These are phyloP conservation scores for Protonemura montana DNA, from an alignment of 2,888 invertebrate genomes.

Conservation along the genomic window DNA sequence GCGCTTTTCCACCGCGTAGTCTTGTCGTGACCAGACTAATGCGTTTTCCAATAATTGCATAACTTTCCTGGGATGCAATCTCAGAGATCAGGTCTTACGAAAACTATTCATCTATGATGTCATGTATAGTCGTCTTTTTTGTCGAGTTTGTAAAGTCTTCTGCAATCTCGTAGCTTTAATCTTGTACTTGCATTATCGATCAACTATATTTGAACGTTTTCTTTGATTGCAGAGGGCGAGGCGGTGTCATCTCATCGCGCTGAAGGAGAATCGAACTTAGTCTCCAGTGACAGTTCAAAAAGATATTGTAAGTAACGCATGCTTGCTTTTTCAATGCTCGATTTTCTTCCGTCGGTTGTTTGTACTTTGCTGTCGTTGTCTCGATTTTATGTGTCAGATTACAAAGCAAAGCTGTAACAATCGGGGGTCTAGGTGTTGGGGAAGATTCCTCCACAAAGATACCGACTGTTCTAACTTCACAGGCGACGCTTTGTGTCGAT, in stretches of 20 bases:
- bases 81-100: neutral
- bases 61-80: neutral
- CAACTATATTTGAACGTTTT: neutral
- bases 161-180: neutral
- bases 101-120: neutral
- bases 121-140: neutral
- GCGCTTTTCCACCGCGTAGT: no score
- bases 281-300: neutral
- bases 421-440: no score
- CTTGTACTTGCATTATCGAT: neutral
- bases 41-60: constrained; percentile 7
- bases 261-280: neutral
- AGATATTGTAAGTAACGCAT: neutral
- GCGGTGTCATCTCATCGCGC: neutral
- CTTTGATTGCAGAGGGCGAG: neutral
- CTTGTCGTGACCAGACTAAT: neutral
- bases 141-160: neutral
- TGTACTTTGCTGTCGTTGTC: no score
- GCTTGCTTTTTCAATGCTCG: no score
- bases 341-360: no score
- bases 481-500: no score
- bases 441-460: no score
- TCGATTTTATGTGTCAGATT: no score
- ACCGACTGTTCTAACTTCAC: no score
- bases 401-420: no score